phyloP scores from a whole-genome alignment of 2,113 vertebrate genomes.

The Sporophila hypoxantha region DNA sequence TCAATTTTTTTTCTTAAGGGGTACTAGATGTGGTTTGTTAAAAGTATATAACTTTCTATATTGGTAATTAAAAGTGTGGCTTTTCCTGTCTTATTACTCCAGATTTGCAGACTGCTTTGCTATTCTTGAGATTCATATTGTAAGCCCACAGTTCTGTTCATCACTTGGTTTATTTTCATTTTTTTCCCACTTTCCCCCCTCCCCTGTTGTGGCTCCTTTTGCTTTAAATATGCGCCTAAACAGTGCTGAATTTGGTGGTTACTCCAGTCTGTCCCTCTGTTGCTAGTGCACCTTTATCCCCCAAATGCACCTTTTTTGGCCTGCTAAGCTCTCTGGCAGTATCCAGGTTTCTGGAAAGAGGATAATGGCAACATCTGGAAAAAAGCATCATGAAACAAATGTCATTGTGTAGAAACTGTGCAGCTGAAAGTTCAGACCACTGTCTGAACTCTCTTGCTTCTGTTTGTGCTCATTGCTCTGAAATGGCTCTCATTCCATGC shows the following conservation, averaged over 20 bases:
- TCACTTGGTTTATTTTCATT: background rate
- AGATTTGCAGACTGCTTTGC: background rate
- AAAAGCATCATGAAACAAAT: background rate
- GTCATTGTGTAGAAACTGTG: background rate
- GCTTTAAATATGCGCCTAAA: background rate
- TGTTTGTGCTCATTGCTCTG: background rate
- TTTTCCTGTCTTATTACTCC: background rate
- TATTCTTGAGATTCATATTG: background rate
- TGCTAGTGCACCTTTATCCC: background rate
- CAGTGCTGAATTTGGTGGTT: background rate
- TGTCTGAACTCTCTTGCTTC: background rate
- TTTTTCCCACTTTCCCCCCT: background rate
- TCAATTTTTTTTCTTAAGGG: background rate
- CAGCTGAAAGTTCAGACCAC: background rate
- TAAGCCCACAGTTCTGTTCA: background rate
- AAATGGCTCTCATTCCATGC: background rate
- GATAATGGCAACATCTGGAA: background rate
- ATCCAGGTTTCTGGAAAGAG: background rate
- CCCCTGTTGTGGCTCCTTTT: background rate
- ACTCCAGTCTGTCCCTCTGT: background rate
- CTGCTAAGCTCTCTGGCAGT: background rate
- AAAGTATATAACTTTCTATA: background rate
- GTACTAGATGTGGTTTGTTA: background rate
- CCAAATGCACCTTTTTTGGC: background rate
- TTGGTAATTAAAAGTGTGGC: background rate